A percentile compares a stretch with the other conserved stretches of the same genome.
These are phyloP conservation scores for Galerucella pusilla DNA, from an alignment of 2,888 invertebrate genomes.

Conservation along the genomic window DNA sequence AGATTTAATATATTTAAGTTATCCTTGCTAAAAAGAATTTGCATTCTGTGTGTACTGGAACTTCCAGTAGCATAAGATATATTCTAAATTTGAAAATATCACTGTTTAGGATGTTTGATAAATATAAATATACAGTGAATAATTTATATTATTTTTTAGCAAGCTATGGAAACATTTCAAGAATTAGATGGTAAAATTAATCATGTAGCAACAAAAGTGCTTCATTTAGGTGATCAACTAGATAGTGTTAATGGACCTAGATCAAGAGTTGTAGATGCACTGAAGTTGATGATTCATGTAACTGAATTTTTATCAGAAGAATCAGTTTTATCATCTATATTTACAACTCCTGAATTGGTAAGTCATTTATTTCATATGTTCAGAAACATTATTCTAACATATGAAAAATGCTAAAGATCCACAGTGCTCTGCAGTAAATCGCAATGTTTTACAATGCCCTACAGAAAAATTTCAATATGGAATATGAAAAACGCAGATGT, in stretches of 20 bases:
- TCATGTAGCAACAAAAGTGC: constrained; percentile 95
- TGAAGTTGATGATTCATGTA: constrained; percentile 90
- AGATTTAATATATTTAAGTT: neutral
- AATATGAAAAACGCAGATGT: no score
- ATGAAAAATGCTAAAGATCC: no score
- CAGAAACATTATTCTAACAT: neutral
- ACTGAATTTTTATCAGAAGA: constrained; percentile 91
- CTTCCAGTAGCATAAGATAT: no score
- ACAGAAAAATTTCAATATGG: no score
- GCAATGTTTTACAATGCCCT: no score
- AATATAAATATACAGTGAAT: neutral
- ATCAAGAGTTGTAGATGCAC: constrained; percentile 93
- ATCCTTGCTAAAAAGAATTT: no score
- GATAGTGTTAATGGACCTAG: constrained; percentile 96
- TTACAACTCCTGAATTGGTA: constrained; percentile 81
- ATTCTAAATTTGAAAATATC: no score
- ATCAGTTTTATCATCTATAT: constrained; percentile 85
- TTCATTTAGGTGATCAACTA: constrained; percentile 98
- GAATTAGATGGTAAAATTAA: constrained; percentile 96
- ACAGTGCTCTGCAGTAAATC: no score
- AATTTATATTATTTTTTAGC: constrained; percentile 63
- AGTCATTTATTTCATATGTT: constrained; percentile 26
- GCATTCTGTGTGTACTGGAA: no score
- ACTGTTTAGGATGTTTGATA: no score
- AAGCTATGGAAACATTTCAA: constrained; percentile 88